Percentiles rank a stretch among this genome's conserved stretches.
These are phyloP conservation scores for Cheilosia variabilis DNA, from an alignment of 2,888 invertebrate species.

Conservation along the genomic window DNA sequence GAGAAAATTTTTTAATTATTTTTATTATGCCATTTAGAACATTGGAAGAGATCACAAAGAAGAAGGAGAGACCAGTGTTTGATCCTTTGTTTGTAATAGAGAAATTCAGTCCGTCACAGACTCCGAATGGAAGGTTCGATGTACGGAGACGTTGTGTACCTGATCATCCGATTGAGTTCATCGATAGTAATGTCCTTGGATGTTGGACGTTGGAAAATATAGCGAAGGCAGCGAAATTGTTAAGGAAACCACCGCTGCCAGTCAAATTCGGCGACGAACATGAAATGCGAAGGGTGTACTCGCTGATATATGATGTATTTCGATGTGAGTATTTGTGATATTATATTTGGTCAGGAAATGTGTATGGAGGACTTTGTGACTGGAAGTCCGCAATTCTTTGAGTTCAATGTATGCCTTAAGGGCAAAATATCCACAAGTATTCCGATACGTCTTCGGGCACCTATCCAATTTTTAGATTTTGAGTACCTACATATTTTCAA, in stretches of 20 bases:
- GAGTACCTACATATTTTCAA: too few relatives aligned
- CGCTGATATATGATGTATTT: conserved; percentile 85
- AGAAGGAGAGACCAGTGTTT: conserved; percentile 79
- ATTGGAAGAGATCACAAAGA: conserved; percentile 76
- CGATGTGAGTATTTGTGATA: conserved; percentile 83
- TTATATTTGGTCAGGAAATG: neutral
- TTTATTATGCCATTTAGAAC: conserved; percentile 69
- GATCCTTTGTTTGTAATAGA: conserved; percentile 78
- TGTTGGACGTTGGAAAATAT: conserved; percentile 80
- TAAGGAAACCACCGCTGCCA: conserved; percentile 79
- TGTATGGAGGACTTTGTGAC: neutral
- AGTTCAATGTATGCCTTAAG: neutral
- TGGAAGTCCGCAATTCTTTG: neutral
- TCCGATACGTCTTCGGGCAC: too few relatives aligned
- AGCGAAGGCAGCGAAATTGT: conserved; percentile 81
- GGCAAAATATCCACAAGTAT: too few relatives aligned
- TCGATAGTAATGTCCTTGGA: conserved; percentile 77
- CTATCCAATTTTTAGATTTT: too few relatives aligned
- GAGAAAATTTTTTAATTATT: conserved; percentile 37
- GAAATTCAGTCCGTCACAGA: conserved; percentile 78
- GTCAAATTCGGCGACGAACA: conserved; percentile 84
- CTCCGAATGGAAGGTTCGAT: conserved; percentile 76
- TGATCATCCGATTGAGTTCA: conserved; percentile 78
- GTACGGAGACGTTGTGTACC: conserved; percentile 77
- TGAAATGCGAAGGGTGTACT: conserved; percentile 85